Conservation (phyloP, 2,888 invertebrate genomes). For the Lacanobia oleracea region DNA sequence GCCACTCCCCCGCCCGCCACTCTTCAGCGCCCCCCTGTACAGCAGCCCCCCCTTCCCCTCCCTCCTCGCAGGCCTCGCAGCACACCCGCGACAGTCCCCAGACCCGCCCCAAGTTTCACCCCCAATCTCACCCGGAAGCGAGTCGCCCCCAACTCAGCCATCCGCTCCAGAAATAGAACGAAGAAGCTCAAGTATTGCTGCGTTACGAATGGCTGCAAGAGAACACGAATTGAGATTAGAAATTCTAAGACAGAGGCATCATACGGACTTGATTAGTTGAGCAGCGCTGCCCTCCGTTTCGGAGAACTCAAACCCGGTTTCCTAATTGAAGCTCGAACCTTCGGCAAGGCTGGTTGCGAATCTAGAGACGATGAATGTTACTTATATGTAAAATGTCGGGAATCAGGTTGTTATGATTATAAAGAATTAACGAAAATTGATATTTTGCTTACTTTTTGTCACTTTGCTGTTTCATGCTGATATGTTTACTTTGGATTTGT, state of each 20-base stretch:
- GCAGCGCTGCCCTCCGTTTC: conserved; percentile 64
- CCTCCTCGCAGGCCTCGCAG: conserved; percentile 84
- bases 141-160: conserved; percentile 87
- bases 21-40: conserved; percentile 92
- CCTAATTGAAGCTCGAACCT: conserved; percentile 58
- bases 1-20: conserved; percentile 84
- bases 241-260: conserved; percentile 94
- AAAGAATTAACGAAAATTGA: conserved; percentile 12
- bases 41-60: conserved; percentile 85
- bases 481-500: background rate
- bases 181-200: conserved; percentile 96
- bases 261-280: conserved; percentile 95
- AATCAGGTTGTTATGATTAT: conserved; percentile 38
- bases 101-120: conserved; percentile 89
- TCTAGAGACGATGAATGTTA: conserved; percentile 38
- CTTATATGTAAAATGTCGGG: conserved; percentile 51
- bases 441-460: conserved; percentile 32
- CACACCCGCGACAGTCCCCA: conserved; percentile 87
- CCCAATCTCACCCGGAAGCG: conserved; percentile 88
- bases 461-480: conserved; percentile 1
- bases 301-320: conserved; percentile 61
- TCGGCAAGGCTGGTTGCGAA: conserved; percentile 49
- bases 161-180: conserved; percentile 94
- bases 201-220: conserved; percentile 95
- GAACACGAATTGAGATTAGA: conserved; percentile 97